Percentiles rank a stretch among this genome's conserved stretches.
Conservation (phyloP, 2,113 vertebrate genomes). For the Jaculus jaculus region DNA sequence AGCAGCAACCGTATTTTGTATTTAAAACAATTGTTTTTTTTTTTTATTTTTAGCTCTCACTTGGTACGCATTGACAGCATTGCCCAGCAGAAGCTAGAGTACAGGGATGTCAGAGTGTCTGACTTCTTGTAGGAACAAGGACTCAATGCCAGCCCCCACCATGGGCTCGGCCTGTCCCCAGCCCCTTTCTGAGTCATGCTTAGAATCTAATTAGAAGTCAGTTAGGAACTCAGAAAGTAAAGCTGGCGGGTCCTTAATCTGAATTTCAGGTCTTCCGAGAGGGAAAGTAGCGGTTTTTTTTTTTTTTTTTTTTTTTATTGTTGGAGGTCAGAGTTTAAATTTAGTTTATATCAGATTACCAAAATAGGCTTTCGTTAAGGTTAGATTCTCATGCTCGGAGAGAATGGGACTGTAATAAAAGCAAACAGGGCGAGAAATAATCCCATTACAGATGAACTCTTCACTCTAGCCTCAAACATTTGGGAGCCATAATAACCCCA, state of each 20-base stretch:
- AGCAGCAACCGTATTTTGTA: conserved; percentile 45
- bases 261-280: conserved; percentile 79
- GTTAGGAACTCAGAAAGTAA: conserved; percentile 84
- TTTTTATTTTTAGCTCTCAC: not conserved
- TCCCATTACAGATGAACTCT: conserved; percentile 89
- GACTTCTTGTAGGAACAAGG: not conserved
- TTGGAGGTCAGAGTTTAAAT: conserved; percentile 87
- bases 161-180: not conserved
- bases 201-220: conserved; percentile 79
- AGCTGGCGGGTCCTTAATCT: conserved; percentile 83
- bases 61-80: not conserved
- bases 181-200: conserved; percentile 53
- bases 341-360: conserved; percentile 89
- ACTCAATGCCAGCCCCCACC: not conserved
- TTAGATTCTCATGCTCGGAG: conserved; percentile 88
- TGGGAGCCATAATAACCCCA: conserved; percentile 83
- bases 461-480: conserved; percentile 85
- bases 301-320: no score
- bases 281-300: conserved; percentile 80
- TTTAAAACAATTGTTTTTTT: no score
- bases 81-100: not conserved
- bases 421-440: conserved; percentile 88
- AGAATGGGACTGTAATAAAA: conserved; percentile 86
- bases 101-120: rapidly evolving
- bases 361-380: conserved; percentile 86